Conservation (phyloP, 2,113 vertebrate species). For the Tenrec ecaudatus region DNA sequence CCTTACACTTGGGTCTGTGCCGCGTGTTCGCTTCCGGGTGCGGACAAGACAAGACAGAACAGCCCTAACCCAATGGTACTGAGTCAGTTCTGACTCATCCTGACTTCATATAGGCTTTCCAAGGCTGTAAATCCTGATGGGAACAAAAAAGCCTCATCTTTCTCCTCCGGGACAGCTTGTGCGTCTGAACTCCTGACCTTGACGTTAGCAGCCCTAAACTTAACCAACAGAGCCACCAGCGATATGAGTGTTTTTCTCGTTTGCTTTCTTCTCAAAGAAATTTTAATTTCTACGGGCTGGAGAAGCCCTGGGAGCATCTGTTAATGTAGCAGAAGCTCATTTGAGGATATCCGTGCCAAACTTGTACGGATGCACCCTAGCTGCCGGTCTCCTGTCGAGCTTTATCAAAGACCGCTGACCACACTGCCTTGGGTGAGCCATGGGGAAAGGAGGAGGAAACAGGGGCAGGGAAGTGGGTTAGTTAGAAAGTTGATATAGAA, state of each 20-base stretch:
- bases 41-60: too few species aligned
- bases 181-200: too few species aligned
- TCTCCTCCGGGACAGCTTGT: too few species aligned
- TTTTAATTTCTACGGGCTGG: conserved; percentile 10
- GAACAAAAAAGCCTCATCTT: too few species aligned
- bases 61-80: too few species aligned
- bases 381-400: neutral
- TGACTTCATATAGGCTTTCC: too few species aligned
- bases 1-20: neutral
- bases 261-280: conserved; percentile 24
- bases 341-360: conserved; percentile 14
- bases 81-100: too few species aligned
- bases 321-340: neutral
- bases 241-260: neutral
- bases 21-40: neutral
- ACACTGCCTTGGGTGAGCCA: neutral
- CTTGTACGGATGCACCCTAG: neutral
- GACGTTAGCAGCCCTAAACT: too few species aligned
- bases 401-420: neutral
- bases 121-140: too few species aligned
- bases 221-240: too few species aligned
- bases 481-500: neutral
- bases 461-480: neutral
- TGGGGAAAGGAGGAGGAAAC: neutral
- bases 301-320: neutral